Evolutionary conservation across 2,888 invertebrate genomes (phyloP), one percentile per base, ranked within the genome.

Genomic region (Ametastegia equiseti): DNA sequence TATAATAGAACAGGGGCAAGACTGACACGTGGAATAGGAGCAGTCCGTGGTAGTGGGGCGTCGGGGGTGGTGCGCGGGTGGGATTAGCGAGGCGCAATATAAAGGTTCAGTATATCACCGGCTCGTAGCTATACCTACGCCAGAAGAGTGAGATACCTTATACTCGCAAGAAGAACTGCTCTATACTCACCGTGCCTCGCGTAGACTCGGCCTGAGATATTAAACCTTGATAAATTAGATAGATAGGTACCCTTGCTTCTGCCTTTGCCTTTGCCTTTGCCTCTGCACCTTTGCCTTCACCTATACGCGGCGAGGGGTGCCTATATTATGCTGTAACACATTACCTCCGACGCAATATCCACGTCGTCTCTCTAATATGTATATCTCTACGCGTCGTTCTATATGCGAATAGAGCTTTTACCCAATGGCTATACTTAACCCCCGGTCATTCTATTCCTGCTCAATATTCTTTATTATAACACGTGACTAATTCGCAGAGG

Each of bases 161-260:
- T n/a, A n/a, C n/a, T n/a, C n/a, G n/a, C n/a, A n/a, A n/a, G n/a
- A n/a, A n/a, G n/a, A n/a, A n/a, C n/a, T n/a, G n/a, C n/a, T n/a
- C n/a, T n/a, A n/a, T n/a, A 39, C 30, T 30, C 81, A 84, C 83
- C 82, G 81, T 82, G 81, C 81, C 82, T 81, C 81, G 84, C 36
- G n/a, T 80, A 82, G 81, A 73, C 71, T 82, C 83, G 83, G 84
- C 86, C 84, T 84, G 86, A 87, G 87, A 89, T 88, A 87, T 87
- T 86, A 86, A 88, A 85, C 79, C 83, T 81, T 82, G 87, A 88
- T 88, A 88, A 89, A 88, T 87, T 88, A 85, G 86, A 85, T 84
- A 47, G 71, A 71, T 47, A 30, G 47, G 30, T 36, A 47, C 13
- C 33, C 30, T 30, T 13, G 30, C 60, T 30, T 60, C 15, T 60